A percentile compares a stretch with the other conserved stretches of the same genome.
Evolutionary conservation across 2,888 invertebrate species (phyloP).

Genomic region (Macrophya annulata): DNA sequence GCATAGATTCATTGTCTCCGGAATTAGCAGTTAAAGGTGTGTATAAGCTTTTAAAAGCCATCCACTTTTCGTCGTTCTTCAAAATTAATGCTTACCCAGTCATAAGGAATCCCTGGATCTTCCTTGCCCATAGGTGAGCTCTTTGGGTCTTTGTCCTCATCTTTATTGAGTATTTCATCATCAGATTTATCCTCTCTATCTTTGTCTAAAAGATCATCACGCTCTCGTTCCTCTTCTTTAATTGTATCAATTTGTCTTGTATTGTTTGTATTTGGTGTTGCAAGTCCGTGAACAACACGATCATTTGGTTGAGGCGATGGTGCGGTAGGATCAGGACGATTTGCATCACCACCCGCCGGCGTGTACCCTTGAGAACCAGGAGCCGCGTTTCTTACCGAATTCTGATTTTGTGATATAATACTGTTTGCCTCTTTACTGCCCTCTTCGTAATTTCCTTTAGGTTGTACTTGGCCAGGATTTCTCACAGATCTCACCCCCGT

Average conservation of each 20-base stretch:
- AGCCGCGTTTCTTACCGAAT: slow-evolving; percentile 65
- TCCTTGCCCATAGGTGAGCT: slow-evolving; percentile 82
- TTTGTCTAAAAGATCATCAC: slow-evolving; percentile 82
- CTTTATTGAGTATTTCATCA: slow-evolving; percentile 78
- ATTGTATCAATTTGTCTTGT: slow-evolving; percentile 78
- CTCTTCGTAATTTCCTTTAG: slow-evolving; percentile 65
- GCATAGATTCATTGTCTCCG: background rate
- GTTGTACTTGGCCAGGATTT: slow-evolving; percentile 59
- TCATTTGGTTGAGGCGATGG: slow-evolving; percentile 44
- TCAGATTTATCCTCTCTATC: slow-evolving; percentile 81
- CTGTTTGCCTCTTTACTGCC: slow-evolving; percentile 67
- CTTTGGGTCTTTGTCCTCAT: slow-evolving; percentile 83
- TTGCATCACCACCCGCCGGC: background rate
- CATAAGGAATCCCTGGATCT: slow-evolving; percentile 92
- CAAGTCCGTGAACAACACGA: slow-evolving; percentile 44
- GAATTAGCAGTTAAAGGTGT: background rate
- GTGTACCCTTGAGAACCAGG: slow-evolving; percentile 63
- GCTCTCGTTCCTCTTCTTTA: slow-evolving; percentile 81
- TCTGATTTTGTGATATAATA: slow-evolving; percentile 68
- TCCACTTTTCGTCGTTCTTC: too few relatives aligned
- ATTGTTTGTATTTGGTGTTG: background rate
- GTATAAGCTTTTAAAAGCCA: background rate
- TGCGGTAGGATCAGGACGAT: background rate
- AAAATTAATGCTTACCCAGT: slow-evolving; percentile 84
- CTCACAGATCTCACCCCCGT: background rate